Evolutionary conservation across 1,140 invertebrate species (phyloP), one percentile per base, ranked within the genome.

Genomic region (Pseudomyrmex gracilis): DNA sequence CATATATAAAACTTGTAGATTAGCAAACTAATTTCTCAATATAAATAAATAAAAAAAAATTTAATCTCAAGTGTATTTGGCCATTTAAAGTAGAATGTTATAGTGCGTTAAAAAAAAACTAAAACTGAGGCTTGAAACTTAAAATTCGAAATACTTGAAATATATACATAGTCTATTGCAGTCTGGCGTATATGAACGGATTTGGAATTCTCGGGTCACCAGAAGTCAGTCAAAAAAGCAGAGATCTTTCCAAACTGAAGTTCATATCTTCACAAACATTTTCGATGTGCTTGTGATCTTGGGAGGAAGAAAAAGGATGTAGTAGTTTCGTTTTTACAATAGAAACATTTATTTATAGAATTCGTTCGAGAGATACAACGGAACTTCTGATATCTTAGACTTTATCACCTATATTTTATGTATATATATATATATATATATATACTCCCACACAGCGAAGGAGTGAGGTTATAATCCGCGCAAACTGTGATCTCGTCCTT

Each of bases 301-400:
- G 34, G 34, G 2, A 63, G 17, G 7, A 47, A 53, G 9, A 58
- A 34, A n/a, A 12, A 58, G 5, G 5, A 49, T n/a, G 49, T 70
- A 58, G 3, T 20, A 47, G 73, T 73, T 34, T 34, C 4, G 34
- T 34, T 34, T 43, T 68, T 89, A 89, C 90, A 92, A 93, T 93
- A 92, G 91, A 93, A 93, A 93, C 92, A 93, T 93, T 93, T 92
- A 93, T 93, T 93, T 80, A 88, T 92, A 92, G 90, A 90, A 87
- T 90, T 88, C 88, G 85, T 85, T 86, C 83, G 86, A 68, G 87
- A 93, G 91, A 76, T 92, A 92, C 90, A 91, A 91, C 90, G 87
- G 87, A 89, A 90, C 84, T 85, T 85, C 89, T 87, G 82, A 89
- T 90, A 90, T 88, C 82, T 70, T 90, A 86, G 76, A 84, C 78